Conservation (phyloP, 2,113 vertebrate species). For the Gambusia holbrooki region DNA sequence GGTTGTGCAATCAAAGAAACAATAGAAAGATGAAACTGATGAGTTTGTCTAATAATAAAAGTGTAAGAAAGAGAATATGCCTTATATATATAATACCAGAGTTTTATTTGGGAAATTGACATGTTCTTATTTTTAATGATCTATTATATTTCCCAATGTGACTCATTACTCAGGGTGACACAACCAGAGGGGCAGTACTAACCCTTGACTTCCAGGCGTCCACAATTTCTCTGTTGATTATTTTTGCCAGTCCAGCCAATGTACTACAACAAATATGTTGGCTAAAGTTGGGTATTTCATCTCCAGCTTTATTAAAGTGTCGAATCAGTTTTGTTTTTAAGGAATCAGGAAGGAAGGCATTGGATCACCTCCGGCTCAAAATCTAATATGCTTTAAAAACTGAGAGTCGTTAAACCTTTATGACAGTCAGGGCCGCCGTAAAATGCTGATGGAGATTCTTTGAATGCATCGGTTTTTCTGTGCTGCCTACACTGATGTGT, state of each 20-base stretch:
- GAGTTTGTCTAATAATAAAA: too few species aligned
- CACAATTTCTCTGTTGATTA: neutral
- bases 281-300: neutral
- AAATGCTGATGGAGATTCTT: neutral
- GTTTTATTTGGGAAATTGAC: too few species aligned
- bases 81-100: too few species aligned
- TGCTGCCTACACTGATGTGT: neutral
- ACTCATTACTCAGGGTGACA: too few species aligned
- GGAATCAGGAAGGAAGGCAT: neutral
- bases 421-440: neutral
- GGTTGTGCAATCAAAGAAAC: neutral
- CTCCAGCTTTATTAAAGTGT: neutral
- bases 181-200: neutral
- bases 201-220: neutral
- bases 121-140: too few species aligned
- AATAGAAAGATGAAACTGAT: neutral
- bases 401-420: neutral
- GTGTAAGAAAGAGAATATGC: too few species aligned
- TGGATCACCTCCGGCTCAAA: neutral
- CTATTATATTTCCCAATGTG: too few species aligned
- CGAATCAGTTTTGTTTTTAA: neutral
- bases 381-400: neutral
- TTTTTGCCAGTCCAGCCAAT: neutral
- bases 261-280: neutral
- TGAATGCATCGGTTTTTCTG: neutral